These are phyloP conservation scores for Thaumetopoea pityocampa DNA, from an alignment of 1,140 invertebrate species.

Conservation along the genomic window DNA sequence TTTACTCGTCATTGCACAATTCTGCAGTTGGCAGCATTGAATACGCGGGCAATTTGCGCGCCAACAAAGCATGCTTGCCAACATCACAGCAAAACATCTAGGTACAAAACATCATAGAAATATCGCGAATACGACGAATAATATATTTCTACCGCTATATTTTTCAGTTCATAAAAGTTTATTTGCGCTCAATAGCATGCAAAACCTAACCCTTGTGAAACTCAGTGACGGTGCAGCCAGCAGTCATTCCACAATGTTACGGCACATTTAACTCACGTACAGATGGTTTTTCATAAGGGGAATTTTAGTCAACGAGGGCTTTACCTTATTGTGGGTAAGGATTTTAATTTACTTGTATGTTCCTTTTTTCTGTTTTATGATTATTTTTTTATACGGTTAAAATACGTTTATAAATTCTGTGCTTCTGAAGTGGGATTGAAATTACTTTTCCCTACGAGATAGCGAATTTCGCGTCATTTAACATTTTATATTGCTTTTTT, in stretches of 20 bases:
- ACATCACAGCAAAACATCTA: slow-evolving; percentile 19
- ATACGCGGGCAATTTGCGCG: slow-evolving; percentile 28
- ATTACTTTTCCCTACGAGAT: too few species aligned
- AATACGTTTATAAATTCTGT: too few species aligned
- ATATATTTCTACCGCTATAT: slow-evolving; percentile 15
- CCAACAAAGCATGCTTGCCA: slow-evolving; percentile 24
- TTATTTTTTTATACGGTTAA: too few species aligned
- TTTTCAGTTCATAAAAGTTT: slow-evolving; percentile 29
- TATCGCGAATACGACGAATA: slow-evolving; percentile 13
- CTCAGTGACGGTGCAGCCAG: slow-evolving; percentile 7
- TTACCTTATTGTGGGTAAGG: slow-evolving; percentile 5
- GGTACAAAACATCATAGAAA: slow-evolving; percentile 26
- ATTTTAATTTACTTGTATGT: background rate
- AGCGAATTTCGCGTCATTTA: too few species aligned
- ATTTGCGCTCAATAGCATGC: slow-evolving; percentile 19
- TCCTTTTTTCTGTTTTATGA: slow-evolving; percentile 3
- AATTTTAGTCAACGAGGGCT: background rate
- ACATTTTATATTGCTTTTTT: too few species aligned
- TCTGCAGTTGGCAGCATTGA: slow-evolving; percentile 25
- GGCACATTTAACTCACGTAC: slow-evolving; percentile 11
- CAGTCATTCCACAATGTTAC: slow-evolving; percentile 13
- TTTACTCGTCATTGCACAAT: slow-evolving; percentile 20
- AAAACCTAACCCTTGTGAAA: slow-evolving; percentile 19
- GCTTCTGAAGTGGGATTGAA: too few species aligned
- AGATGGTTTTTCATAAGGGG: background rate